Percentiles rank a stretch among this genome's conserved stretches.
Conservation (phyloP, 2,888 invertebrate genomes). For the Alentia gelatinosa region DNA sequence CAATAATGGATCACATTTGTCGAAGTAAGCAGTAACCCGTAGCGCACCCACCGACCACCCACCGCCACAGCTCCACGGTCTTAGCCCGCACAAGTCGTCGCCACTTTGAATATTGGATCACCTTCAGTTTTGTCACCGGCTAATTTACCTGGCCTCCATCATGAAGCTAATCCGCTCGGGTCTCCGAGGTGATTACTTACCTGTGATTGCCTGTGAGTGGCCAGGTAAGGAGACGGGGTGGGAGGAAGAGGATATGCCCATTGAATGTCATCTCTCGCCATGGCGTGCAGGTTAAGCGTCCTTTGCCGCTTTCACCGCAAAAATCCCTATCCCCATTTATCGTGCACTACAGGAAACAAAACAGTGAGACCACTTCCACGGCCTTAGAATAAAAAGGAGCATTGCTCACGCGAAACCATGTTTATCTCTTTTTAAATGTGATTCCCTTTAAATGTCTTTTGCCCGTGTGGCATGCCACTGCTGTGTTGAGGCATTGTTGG, state of each 20-base stretch:
- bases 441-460: neutral
- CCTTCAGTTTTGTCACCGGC: constrained; percentile 18
- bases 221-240: neutral
- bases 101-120: constrained; percentile 39
- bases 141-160: constrained; percentile 8
- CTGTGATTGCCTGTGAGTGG: neutral
- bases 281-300: neutral
- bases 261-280: neutral
- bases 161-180: constrained; percentile 4
- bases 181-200: constrained; percentile 15
- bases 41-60: neutral
- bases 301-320: too few relatives aligned
- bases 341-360: neutral
- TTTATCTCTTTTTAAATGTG: neutral
- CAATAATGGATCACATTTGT: constrained; percentile 40
- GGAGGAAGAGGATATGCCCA: neutral
- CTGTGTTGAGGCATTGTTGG: too few relatives aligned
- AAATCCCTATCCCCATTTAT: neutral
- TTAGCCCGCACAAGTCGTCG: neutral
- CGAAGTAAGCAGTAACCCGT: neutral
- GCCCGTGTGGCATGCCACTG: neutral
- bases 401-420: neutral
- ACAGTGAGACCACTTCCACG: neutral
- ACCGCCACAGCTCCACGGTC: neutral
- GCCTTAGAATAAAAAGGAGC: neutral